Evolutionary conservation across 2,888 invertebrate genomes (phyloP), one percentile per base, ranked within the genome.

Genomic region (Xestia ashworthii): DNA sequence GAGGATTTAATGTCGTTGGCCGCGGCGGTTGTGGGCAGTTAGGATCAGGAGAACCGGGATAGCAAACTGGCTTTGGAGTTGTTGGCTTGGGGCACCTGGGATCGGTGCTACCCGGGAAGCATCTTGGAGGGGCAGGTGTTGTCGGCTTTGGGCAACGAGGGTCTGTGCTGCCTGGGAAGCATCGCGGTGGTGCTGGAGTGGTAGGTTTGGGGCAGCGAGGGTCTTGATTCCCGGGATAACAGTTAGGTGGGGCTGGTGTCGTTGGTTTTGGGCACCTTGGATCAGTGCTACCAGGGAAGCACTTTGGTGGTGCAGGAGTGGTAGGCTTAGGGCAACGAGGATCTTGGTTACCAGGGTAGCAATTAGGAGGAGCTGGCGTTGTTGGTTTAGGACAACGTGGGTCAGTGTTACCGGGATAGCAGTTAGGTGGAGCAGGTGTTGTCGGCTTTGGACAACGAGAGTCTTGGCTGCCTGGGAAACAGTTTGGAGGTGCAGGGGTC

Each of bases 321-420:
- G 62, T 89, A 72, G 80, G 89, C 46, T 84, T 87, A 5, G 91
- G 92, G 69, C 92, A 92, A n/a, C 55, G n/a, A 5, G 12, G 12
- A 8, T 0, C 85, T 48, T 3, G 87, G 84, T 38, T 90, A 87
- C 90, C 90, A 1, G 89, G 90, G 71, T 74, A 89, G 69, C 90
- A 89, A 11, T 48, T 74, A 6, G 83, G 85, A 48, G 88, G 80
- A 0, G 76, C 46, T 38, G 85, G 85, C 6, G 90, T 84, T 0
- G 91, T 81, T 1, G 90, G 89, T 44, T 83, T 87, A 4, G 91
- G 92, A 66, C 92, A 93, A 12, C 74, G 80, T 9, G 82, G 89
- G 58, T 93, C 92, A 0, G 62, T 85, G 12, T 85, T 89, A 0
- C 91, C 93, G 0, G 93, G 93, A 76, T 79, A 93, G 60, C 93